Evolutionary conservation across 30 jellyfish, hydroid and myxozoan species (phyloP), one percentile per base, ranked within the genome.

Genomic region (Turritopsis dohrnii): DNA sequence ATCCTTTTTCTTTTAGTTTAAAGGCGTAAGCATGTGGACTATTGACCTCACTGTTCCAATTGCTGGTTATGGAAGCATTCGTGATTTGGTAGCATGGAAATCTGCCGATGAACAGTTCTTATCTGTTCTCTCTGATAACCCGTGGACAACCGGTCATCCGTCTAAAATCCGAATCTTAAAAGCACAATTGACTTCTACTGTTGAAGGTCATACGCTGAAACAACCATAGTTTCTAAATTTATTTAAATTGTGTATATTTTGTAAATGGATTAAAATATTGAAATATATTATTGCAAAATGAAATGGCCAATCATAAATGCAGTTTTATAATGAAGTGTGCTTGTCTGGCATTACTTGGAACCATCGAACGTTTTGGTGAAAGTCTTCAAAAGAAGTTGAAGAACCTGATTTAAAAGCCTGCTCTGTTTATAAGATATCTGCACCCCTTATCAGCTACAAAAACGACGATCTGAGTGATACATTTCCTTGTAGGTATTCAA

Each of bases 31-130:
- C 16, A 80, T 31, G 53, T 80, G 87, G 87, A 27, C 17, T 16
- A 53, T 25, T 22, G 87, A 80, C 7, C 28, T 80, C 83, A 80
- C 87, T 24, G 53, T 80, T 25, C 87, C 87, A 53, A 71, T 60
- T 27, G 83, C 29, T 22, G 87, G 87, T 29, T 80, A 52, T 19
- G 83, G 53, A 18, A 1, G 82, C 80, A 26, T 80, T 53, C 31
- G 0, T 21, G 81, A 53, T 26, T 24, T 80, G 53, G 29, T 17
- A 0, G 41, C 65, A 23, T 80, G 87, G 87, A 80, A 1, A 28
- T 21, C 80, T 16, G 53, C 52, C 1, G 84, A 80, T 25, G 87
- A 80, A 18, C 53, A 31, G 7, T 80, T 22, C 52, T 31, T 71
- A 13, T 85, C 84, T 60, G 52, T 80, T 5, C 29, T 80, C 52